Evolutionary conservation across 1,140 invertebrate species (phyloP).

Genomic region (Wasmannia auropunctata): DNA sequence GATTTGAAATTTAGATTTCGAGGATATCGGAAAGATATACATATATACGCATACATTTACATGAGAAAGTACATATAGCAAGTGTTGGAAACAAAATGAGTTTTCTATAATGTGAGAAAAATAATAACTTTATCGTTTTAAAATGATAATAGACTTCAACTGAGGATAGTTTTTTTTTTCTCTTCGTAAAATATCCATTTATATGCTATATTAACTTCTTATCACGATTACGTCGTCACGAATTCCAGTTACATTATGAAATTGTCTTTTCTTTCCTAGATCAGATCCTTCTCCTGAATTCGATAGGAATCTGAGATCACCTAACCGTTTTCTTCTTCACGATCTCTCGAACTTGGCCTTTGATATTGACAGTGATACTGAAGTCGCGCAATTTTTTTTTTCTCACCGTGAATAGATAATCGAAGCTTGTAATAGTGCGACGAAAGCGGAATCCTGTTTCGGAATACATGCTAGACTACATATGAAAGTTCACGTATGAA

Average conservation of each 20-base stretch:
- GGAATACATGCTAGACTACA: conserved; percentile 14
- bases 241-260: background rate
- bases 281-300: background rate
- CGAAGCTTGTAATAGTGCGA: conserved; percentile 21
- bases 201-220: background rate
- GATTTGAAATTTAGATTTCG: conserved; percentile 32
- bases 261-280: background rate
- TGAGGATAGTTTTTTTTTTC: background rate
- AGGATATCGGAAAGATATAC: conserved; percentile 1
- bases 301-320: background rate
- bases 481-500: conserved; percentile 37
- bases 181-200: background rate
- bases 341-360: background rate
- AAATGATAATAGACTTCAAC: background rate
- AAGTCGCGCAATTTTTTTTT: conserved; percentile 7
- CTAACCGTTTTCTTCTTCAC: background rate
- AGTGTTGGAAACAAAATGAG: background rate
- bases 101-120: background rate
- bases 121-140: background rate
- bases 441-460: conserved; percentile 32
- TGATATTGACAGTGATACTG: background rate
- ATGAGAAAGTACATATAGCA: background rate
- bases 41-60: conserved; percentile 26
- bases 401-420: background rate
- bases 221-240: background rate